Evolutionary conservation across 2,113 vertebrate species (phyloP).

Genomic region (Rissa tridactyla): DNA sequence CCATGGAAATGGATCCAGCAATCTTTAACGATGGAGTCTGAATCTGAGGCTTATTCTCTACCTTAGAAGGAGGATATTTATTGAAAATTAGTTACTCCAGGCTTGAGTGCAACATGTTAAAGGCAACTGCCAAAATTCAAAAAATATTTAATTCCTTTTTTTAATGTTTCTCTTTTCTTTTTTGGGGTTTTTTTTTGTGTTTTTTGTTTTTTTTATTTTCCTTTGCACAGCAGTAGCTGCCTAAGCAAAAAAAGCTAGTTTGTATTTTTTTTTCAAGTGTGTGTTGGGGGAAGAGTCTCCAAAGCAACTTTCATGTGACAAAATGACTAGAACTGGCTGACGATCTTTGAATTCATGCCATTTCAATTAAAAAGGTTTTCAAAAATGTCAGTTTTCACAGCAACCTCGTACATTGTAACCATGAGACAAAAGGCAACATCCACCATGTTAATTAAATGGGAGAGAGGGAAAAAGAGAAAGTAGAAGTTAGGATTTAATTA

Average conservation of each 20-base stretch:
- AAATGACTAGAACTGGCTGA: constrained; percentile 3
- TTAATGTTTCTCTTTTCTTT: accelerated
- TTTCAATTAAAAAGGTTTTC: constrained; percentile 29
- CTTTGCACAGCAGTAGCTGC: not conserved
- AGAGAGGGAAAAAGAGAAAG: not conserved
- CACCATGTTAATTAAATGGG: not conserved
- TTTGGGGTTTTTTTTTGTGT: not conserved
- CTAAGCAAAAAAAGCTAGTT: not conserved
- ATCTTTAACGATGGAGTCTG: not conserved
- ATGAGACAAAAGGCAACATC: not conserved
- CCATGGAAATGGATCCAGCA: not conserved
- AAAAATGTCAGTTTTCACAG: not conserved
- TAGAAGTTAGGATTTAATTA: not conserved
- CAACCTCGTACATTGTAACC: not conserved
- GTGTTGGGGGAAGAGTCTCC: not conserved
- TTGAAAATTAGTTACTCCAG: not conserved
- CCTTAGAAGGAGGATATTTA: not conserved
- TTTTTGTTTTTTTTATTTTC: not conserved
- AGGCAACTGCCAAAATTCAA: not conserved
- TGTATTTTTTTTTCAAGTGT: not conserved
- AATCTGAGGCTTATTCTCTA: not conserved
- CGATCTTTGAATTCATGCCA: not conserved
- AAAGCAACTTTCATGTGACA: not conserved
- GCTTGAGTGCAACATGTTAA: not conserved
- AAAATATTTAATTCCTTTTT: not conserved